These are phyloP conservation scores for Lobophora halterata DNA, from an alignment of 2,888 invertebrate species.

Conservation along the genomic window DNA sequence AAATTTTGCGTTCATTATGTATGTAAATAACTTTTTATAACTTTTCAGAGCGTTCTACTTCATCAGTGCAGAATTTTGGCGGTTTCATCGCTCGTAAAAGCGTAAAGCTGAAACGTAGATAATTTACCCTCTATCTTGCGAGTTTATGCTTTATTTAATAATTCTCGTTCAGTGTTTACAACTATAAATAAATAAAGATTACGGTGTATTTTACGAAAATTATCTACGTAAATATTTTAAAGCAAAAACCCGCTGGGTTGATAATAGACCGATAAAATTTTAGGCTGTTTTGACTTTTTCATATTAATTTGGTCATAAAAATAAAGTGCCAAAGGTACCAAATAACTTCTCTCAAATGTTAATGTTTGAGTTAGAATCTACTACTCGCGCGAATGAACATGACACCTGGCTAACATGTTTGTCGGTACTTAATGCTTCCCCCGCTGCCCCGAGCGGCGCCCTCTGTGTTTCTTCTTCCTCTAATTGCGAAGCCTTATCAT, in stretches of 20 bases:
- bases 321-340: too few species aligned
- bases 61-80: conserved; percentile 13
- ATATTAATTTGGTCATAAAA: too few species aligned
- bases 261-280: too few species aligned
- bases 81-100: conserved; percentile 19
- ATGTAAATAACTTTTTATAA: conserved; percentile 33
- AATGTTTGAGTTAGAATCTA: too few species aligned
- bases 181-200: conserved; percentile 5
- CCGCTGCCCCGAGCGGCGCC: too few species aligned
- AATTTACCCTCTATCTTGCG: conserved; percentile 14
- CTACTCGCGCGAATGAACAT: too few species aligned
- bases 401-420: too few species aligned
- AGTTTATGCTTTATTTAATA: conserved; percentile 11
- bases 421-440: too few species aligned
- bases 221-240: neutral
- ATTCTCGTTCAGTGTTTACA: conserved; percentile 6
- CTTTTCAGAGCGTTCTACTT: conserved; percentile 17
- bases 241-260: neutral
- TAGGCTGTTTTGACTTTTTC: too few species aligned
- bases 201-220: conserved; percentile 2
- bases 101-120: conserved; percentile 20
- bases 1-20: conserved; percentile 30
- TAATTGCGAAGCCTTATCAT: too few species aligned
- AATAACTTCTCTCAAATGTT: too few species aligned
- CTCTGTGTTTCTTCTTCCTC: too few species aligned